Evolutionary conservation across 2,113 vertebrate genomes (phyloP).

Genomic region (Carollia perspicillata): DNA sequence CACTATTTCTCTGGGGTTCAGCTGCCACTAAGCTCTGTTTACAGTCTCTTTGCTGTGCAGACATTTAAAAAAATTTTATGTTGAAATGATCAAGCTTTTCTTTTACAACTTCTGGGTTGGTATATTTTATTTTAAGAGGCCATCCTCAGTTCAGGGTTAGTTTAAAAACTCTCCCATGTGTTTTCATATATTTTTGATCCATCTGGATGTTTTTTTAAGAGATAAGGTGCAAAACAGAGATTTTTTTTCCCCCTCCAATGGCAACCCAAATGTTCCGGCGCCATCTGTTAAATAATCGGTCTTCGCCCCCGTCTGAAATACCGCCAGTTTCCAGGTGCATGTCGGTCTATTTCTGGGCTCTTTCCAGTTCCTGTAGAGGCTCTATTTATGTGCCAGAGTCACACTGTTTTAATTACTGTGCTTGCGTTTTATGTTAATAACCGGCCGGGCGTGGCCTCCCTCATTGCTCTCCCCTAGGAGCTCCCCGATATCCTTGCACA

Average conservation of each 20-base stretch:
- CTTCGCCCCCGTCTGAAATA: neutral
- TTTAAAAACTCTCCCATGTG: neutral
- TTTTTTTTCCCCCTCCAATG: neutral
- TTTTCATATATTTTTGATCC: slow-evolving; percentile 26
- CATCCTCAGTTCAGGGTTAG: neutral
- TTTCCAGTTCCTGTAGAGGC: neutral
- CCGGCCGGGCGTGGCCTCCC: neutral
- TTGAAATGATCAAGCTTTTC: neutral
- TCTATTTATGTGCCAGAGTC: slow-evolving; percentile 25
- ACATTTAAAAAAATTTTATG: neutral
- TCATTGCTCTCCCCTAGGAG: slow-evolving; percentile 1
- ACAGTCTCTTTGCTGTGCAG: neutral
- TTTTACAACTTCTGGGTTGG: neutral
- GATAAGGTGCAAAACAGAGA: neutral
- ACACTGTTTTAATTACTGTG: neutral
- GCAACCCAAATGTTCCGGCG: slow-evolving; percentile 18
- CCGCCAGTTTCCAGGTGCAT: neutral
- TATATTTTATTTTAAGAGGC: neutral
- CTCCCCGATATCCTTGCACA: neutral
- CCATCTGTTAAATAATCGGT: neutral
- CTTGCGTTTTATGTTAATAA: neutral
- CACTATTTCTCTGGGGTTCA: neutral
- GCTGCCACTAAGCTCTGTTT: neutral
- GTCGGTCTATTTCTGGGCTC: neutral
- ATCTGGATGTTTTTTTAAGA: slow-evolving; percentile 34